Evolutionary conservation across 2,797 vertebrate genomes (phyloP), one percentile per base, ranked within the genome.

Genomic region (Apogon hyalosoma): DNA sequence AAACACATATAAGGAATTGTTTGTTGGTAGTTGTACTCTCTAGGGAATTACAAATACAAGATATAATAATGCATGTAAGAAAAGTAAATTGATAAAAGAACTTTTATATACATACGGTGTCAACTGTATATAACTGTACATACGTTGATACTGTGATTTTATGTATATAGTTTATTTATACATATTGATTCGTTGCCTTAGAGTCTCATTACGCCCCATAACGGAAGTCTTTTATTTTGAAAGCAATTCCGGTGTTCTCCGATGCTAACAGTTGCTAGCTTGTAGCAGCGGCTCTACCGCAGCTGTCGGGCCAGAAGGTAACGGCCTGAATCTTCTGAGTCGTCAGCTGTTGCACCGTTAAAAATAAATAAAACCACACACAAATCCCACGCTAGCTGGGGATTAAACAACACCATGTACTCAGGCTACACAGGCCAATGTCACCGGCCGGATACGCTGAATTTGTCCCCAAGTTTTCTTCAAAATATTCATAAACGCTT

Each of bases 341-440:
- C 69, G 87, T 92, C 93, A 92, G 92, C 92, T 93, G 93, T 92
- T 91, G 90, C 89, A 82, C 82, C 82, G 90, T 93, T 92, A 92
- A 93, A 93, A 91, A 94, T 91, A 93, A 93, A 92, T 89, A 91
- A 92, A 92, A 90, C 89, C 89, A 84, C 85, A 82, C 82, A 92
- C 88, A 91, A 92, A 93, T 93, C 87, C 88, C 87, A 88, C 75
- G 48, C 80, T 82, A 53, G 61, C 77, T 31, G 56, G 73, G 89
- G 91, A 91, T 92, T 93, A 90, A 90, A 91, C 85, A 58, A 60
- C 83, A 80, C 52, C 75, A 14, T 78, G 81, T 57, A 63, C 62
- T 62, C 63, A n/a, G 65, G 68, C 86, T 50, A 59, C 80, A 46
- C 57, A 16, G 69, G 39, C 43, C 77, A 87, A 83, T 88, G 84